Conservation (phyloP, 1,140 invertebrate genomes). For the Orchesella cincta region DNA sequence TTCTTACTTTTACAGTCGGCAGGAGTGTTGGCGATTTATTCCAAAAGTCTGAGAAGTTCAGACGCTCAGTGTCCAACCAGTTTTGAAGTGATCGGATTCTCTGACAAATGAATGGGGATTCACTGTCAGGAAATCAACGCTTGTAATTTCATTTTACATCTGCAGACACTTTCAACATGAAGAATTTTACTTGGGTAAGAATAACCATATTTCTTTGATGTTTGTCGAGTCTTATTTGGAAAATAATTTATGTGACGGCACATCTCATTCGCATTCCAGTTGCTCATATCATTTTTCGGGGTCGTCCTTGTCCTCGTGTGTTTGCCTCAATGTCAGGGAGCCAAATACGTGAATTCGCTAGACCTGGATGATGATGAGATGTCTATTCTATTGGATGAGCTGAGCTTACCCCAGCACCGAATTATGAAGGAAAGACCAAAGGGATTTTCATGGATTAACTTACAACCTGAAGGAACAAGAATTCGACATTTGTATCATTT, state of each 20-base stretch:
- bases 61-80: not conserved
- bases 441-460: not conserved
- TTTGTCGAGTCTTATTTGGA: not conserved
- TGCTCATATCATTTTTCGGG: not conserved
- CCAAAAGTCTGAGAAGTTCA: not conserved
- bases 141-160: not conserved
- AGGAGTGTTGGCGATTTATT: not conserved
- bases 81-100: not conserved
- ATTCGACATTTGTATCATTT: not conserved
- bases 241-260: not conserved
- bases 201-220: not conserved
- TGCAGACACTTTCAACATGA: not conserved
- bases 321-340: conserved; percentile 4
- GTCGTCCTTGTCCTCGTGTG: not conserved
- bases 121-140: not conserved
- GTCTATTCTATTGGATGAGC: not conserved
- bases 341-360: conserved; percentile 10
- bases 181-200: not conserved
- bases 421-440: not conserved
- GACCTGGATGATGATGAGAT: conserved; percentile 18
- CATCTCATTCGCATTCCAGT: not conserved
- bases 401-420: conserved; percentile 6
- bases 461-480: not conserved
- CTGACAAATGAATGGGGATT: not conserved
- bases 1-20: not conserved